Evolutionary conservation across 1,140 invertebrate genomes (phyloP).

Genomic region (Drosophila ercepeae): DNA sequence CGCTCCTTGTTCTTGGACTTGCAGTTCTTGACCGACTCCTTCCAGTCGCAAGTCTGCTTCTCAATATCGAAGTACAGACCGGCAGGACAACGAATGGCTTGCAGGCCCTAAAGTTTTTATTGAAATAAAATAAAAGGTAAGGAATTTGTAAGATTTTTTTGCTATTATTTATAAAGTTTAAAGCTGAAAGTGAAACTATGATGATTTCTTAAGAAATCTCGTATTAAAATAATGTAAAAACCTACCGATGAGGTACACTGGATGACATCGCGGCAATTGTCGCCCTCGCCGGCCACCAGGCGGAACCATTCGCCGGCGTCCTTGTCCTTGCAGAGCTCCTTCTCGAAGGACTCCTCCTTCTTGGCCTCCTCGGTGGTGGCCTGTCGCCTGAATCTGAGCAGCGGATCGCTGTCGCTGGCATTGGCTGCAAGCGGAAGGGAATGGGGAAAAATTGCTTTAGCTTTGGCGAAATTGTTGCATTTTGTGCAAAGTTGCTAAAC

Average conservation of each 20-base stretch:
- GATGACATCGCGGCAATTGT: slow-evolving; percentile 97
- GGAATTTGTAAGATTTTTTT: not conserved
- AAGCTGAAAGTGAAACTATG: too few relatives aligned
- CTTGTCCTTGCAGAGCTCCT: slow-evolving; percentile 95
- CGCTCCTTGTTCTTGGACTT: slow-evolving; percentile 95
- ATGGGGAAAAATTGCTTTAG: slow-evolving; percentile 15
- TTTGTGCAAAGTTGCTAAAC: slow-evolving; percentile 45
- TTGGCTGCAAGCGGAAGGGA: slow-evolving; percentile 48
- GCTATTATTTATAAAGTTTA: too few relatives aligned
- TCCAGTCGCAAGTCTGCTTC: slow-evolving; percentile 98
- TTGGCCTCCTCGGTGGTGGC: slow-evolving; percentile 86
- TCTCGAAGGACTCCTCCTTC: slow-evolving; percentile 94
- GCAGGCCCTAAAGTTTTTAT: slow-evolving; percentile 88
- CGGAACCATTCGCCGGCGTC: slow-evolving; percentile 98
- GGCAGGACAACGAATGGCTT: slow-evolving; percentile 96
- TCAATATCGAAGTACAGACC: slow-evolving; percentile 97
- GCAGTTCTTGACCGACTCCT: slow-evolving; percentile 96
- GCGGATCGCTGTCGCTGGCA: slow-evolving; percentile 85
- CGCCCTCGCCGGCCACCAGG: slow-evolving; percentile 93
- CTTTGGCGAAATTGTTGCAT: slow-evolving; percentile 7
- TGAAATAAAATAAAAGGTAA: not conserved
- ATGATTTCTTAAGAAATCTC: too few relatives aligned
- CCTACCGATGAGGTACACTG: slow-evolving; percentile 96
- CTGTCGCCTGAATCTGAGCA: slow-evolving; percentile 86
- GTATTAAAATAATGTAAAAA: slow-evolving; percentile 36